Evolutionary conservation across 2,113 vertebrate species (phyloP).

Genomic region (Odontesthes bonariensis): DNA sequence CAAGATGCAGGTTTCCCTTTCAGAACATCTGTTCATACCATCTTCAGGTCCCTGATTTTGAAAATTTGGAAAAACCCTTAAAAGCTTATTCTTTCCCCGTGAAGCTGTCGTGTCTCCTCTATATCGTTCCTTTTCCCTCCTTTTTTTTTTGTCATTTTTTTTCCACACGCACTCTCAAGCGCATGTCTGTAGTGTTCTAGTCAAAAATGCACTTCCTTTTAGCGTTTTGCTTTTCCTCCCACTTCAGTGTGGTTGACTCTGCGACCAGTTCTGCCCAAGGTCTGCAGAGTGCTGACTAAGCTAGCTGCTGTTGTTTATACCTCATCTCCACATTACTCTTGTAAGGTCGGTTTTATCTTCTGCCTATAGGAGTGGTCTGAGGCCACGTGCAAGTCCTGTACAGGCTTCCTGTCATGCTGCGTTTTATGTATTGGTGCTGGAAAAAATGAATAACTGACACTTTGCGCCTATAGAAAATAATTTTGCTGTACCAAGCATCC

Average conservation of each 20-base stretch:
- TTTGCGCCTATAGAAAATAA: constrained; percentile 20
- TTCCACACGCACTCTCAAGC: too few relatives aligned
- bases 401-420: not conserved
- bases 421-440: constrained; percentile 30
- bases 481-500: constrained; percentile 25
- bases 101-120: too few relatives aligned
- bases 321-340: constrained; percentile 23
- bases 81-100: too few relatives aligned
- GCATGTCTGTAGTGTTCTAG: not conserved
- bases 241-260: constrained; percentile 36
- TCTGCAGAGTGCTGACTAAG: constrained; percentile 62
- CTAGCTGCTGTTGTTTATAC: constrained; percentile 54
- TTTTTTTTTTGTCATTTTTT: too few relatives aligned
- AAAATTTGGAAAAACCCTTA: too few relatives aligned
- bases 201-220: constrained; percentile 31
- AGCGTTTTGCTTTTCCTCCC: not conserved
- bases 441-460: constrained; percentile 17
- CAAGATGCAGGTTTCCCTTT: too few relatives aligned
- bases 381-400: not conserved
- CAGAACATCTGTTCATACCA: too few relatives aligned
- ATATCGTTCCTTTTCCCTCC: too few relatives aligned
- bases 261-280: constrained; percentile 40
- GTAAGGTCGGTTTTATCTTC: constrained; percentile 38
- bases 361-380: constrained; percentile 33
- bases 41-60: too few relatives aligned